Evolutionary conservation across 2,888 invertebrate species (phyloP), one percentile per base, ranked within the genome.

Genomic region (Criorhina ranunculi): DNA sequence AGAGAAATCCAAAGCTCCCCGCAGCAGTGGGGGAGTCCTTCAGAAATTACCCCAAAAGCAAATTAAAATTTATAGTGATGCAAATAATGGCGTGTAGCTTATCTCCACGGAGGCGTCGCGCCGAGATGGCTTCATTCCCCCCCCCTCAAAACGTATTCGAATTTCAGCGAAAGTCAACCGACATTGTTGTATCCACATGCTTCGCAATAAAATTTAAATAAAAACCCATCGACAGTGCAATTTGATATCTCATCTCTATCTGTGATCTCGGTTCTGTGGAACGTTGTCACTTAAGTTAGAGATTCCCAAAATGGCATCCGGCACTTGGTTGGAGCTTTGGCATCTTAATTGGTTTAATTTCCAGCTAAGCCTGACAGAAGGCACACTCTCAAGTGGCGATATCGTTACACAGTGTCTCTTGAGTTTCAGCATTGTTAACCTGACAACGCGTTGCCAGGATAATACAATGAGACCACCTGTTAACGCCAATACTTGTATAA

Each of bases 281-380:
- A n/a, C 35, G 9, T 5, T 12, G 53, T 19, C n/a, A 15, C 8
- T 24, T 15, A 12, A 6, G 17, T 2, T 51, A 7, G 9, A 11
- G 37, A 31, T 6, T 5, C 42, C 15, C 12, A n/a, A 37, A 60
- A 31, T 59, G n/a, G 44, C 60, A 60, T 44, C 59, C 46, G 35
- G 31, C 15, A 37, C 29, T 31, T 8, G 19, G 11, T 8, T 35
- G 35, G 11, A 2, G 44, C 11, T 77, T 69, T n/a, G 40, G 12
- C 5, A 24, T 53, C 53, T 60, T 59, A 77, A 77, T 77, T 67
- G 67, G 42, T 51, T 60, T 60, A 44, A 60, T 69, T 77, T 55
- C 7, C 29, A 46, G 42, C 55, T 46, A 24, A 73, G 35, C 55
- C 24, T 33, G 37, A 51, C 37, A 49, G 37, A 9, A 60, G 31